Base-by-base conservation (phyloP, 2,888 invertebrate genomes). In the Chirona hameri region DNA sequence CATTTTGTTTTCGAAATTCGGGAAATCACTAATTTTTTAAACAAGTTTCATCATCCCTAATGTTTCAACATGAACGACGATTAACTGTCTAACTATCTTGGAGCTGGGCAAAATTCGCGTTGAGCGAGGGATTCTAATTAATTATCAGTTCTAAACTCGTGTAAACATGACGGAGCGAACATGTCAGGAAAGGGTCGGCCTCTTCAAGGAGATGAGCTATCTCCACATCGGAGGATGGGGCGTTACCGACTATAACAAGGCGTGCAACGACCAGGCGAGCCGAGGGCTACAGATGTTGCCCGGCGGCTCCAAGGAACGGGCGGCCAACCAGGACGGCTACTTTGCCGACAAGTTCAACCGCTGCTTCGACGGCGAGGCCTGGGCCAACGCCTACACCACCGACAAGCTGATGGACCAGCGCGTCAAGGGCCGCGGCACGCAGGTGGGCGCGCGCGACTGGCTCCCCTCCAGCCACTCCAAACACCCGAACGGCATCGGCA, bases 381-480 rank as follows among this genome's bases (percentile, higher is more conserved):
- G 65, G 65, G 65, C 65, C 65, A 65, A 9, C 27, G 27, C 65
- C 65, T 65, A n/a, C n/a, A 65, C 65, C 65, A 65, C 65, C 10
- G 65, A 65, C 65, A 65, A 65, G 27, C 65, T 65, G 65, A 65
- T 65, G 65, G 65, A 65, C 65, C 24, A 27, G 65, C 46, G 39
- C 4, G 76, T 76, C 7, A 39, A 24, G 46, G 76, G 76, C 2
- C 76, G 76, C 24, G 76, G 76, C 4, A 39, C 3, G 24, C 39
- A 24, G 76, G 76, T 76, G 21, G 76, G 76, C 76, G 39, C 76
- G 24, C 39, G 76, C 24, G 76, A 76, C 76, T 76, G 76, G 76
- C 21, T 76, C 1, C 76, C 76, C 10, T 10, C 76, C 24, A 46
- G 18, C 46, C 27, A 14, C 12, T 5, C 21, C 39, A 76, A 76